Evolutionary conservation across 2,888 invertebrate species (phyloP).

Genomic region (Spatulosminthurus flaviceps): DNA sequence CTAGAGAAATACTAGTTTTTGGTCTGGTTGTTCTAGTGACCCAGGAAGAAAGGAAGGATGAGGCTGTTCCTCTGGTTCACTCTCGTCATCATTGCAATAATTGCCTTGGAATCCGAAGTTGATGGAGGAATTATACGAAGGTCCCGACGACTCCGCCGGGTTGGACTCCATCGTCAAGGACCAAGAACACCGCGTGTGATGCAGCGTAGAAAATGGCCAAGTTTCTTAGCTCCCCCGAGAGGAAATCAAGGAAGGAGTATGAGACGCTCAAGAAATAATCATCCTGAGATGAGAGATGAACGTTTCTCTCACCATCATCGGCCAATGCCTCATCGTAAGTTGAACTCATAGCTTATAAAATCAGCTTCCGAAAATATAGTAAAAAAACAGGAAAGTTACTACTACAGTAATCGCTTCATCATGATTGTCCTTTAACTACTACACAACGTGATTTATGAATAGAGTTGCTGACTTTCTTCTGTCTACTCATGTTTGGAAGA

Average conservation of each 20-base stretch:
- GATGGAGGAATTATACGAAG: slow-evolving; percentile 46
- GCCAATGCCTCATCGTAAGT: slow-evolving; percentile 39
- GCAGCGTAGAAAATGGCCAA: slow-evolving; percentile 35
- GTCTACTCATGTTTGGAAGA: too few relatives aligned
- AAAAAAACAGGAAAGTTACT: background rate
- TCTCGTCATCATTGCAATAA: slow-evolving; percentile 50
- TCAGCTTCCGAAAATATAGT: too few relatives aligned
- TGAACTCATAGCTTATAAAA: too few relatives aligned
- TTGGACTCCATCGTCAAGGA: slow-evolving; percentile 3
- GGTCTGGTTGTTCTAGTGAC: slow-evolving; percentile 63
- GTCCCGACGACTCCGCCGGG: slow-evolving; percentile 39
- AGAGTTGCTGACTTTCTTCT: background rate
- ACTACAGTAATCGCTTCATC: background rate
- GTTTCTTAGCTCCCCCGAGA: slow-evolving; percentile 45
- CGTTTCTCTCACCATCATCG: slow-evolving; percentile 16
- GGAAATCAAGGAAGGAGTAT: slow-evolving; percentile 30
- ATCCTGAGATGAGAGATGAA: slow-evolving; percentile 38
- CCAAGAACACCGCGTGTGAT: slow-evolving; percentile 24
- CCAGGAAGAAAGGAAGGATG: slow-evolving; percentile 57
- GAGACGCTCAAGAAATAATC: background rate
- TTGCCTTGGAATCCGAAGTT: slow-evolving; percentile 23
- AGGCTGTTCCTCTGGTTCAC: slow-evolving; percentile 54
- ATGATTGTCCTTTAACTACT: background rate
- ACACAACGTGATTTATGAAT: background rate
- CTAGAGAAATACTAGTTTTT: slow-evolving; percentile 63